phyloP scores from a whole-genome alignment of 2,797 vertebrate genomes.

The Rhinatrema bivittatum region DNA sequence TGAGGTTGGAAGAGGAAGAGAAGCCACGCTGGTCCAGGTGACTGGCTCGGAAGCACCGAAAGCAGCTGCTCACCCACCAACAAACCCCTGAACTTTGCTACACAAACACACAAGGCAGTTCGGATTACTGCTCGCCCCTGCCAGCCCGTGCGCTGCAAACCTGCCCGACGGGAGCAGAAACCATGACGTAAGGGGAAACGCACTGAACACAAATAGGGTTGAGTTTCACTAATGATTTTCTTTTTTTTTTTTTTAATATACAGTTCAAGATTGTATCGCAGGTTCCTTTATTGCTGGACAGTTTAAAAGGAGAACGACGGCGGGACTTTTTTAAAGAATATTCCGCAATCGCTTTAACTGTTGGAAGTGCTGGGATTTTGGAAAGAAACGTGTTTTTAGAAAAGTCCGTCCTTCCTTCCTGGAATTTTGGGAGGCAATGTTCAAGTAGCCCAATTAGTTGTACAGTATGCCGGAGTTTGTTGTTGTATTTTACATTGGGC shows the following conservation, averaged over 20 bases:
- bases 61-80: slow-evolving; percentile 15
- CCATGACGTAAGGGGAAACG: slow-evolving; percentile 41
- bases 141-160: slow-evolving; percentile 52
- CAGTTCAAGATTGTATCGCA: too few species aligned
- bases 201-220: slow-evolving; percentile 17
- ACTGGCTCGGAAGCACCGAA: slow-evolving; percentile 24
- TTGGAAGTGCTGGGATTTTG: too few species aligned
- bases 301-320: too few species aligned
- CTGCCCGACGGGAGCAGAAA: slow-evolving; percentile 43
- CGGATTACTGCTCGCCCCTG: slow-evolving; percentile 57
- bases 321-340: too few species aligned
- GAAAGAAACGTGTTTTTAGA: too few species aligned
- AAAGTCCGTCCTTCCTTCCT: too few species aligned
- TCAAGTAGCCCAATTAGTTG: too few species aligned
- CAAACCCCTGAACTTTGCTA: slow-evolving; percentile 29
- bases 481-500: too few species aligned
- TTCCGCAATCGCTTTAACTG: too few species aligned
- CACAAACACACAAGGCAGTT: slow-evolving; percentile 46
- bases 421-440: too few species aligned
- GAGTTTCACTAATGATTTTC: not conserved
- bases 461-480: too few species aligned
- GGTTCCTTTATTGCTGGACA: too few species aligned
- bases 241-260: not conserved
- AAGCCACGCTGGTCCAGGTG: slow-evolving; percentile 42
- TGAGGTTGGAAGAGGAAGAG: not conserved